These are phyloP conservation scores for Phymastichus coffea DNA, from an alignment of 1,140 invertebrate species.

Conservation along the genomic window DNA sequence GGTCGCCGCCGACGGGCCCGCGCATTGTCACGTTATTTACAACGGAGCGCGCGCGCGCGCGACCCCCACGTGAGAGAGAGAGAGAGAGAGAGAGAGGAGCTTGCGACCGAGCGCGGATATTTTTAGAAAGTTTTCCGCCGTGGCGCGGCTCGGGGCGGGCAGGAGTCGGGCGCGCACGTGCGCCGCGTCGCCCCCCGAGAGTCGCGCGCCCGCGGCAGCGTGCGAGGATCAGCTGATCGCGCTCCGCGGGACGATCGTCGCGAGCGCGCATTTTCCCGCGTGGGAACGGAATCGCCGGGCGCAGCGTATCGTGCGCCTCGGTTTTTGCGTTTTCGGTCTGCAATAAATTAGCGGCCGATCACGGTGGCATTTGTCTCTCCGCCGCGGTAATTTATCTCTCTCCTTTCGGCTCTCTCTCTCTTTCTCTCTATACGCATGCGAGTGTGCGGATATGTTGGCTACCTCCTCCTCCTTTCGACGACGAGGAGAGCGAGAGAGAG, in stretches of 20 bases:
- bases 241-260: too few relatives aligned
- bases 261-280: conserved; percentile 40
- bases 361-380: conserved; percentile 54
- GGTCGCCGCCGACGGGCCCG: background rate
- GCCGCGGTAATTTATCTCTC: conserved; percentile 32
- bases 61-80: conserved; percentile 10
- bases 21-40: conserved; percentile 26
- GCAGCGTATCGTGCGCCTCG: too few relatives aligned
- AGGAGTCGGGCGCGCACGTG: background rate
- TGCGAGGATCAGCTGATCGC: conserved; percentile 6
- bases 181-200: background rate
- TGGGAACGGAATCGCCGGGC: too few relatives aligned
- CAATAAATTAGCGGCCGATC: conserved; percentile 47
- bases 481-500: too few relatives aligned
- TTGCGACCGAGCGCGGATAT: too few relatives aligned
- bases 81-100: conserved; percentile 20
- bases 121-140: too few relatives aligned
- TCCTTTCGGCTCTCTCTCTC: conserved; percentile 21
- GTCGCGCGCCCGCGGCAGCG: background rate
- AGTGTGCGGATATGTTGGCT: too few relatives aligned
- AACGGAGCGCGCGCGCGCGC: background rate
- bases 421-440: conserved; percentile 3
- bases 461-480: background rate
- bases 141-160: too few relatives aligned
- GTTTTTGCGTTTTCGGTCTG: too few relatives aligned